Base-by-base conservation (phyloP, 2,888 invertebrate genomes). In the Pammene fasciana region DNA sequence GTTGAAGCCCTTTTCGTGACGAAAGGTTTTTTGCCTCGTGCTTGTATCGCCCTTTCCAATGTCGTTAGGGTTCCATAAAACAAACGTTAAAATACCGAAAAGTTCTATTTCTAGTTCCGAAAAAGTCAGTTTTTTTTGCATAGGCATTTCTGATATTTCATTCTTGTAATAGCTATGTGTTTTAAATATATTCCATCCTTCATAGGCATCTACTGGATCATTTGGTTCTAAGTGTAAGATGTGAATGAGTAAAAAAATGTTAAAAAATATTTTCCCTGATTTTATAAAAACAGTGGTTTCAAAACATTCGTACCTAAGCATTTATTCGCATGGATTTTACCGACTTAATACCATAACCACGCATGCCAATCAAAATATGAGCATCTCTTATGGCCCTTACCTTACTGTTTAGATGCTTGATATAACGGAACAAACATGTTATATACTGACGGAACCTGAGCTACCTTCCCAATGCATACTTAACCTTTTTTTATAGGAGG, bases 1-100 rank as follows among this genome's bases (percentile, higher is more conserved):
- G 85, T 81, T 87, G 86, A 82, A 81, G 77, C 82, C 80, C 81
- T 86, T 79, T 76, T 83, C 84, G 83, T 86, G 86, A 85, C 84
- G 77, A 80, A 76, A 78, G 77, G 76, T 76, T 73, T 77, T 85
- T 84, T 88, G 86, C 71, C 71, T 72, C 67, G 74, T 72, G 72
- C 74, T 78, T 76, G 78, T 78, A 77, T 79, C 77, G 81, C 77
- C 79, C 79, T 82, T 82, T 85, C 82, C 82, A 81, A 83, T 80
- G 81, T 73, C 71, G 64, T 70, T 70, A 65, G 70, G 65, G 70
- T 76, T 75, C 73, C 74, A 41, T 50, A 48, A 38, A n/a, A 52
- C 18, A 52, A 16, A 11, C 13, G 5, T 18, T 5, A 36, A 13
- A 18, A 61, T 10, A 62, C n/a, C 50, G 14, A 48, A 16, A 13